Conservation (phyloP, 2,888 invertebrate species). For the Panopea generosa region DNA sequence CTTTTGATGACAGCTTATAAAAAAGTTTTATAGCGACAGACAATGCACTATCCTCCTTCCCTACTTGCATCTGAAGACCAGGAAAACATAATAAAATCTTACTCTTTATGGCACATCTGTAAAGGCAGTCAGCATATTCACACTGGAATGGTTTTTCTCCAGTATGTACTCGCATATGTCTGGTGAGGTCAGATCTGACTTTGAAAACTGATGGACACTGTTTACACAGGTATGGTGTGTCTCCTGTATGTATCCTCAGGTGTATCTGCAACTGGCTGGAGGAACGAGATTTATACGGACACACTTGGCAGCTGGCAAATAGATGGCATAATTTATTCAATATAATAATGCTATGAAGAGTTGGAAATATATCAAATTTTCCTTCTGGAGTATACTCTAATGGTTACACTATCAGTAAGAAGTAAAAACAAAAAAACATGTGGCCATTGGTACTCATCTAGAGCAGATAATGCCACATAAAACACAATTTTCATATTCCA, state of each 20-base stretch:
- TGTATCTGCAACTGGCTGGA: conserved; percentile 86
- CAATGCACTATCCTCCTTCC: too few species aligned
- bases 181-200: conserved; percentile 86
- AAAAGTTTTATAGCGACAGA: too few species aligned
- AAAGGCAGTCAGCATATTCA: conserved; percentile 79
- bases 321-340: too few species aligned
- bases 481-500: too few species aligned
- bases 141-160: conserved; percentile 85
- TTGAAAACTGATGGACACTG: conserved; percentile 85
- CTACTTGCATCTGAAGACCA: conserved; percentile 81
- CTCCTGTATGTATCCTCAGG: conserved; percentile 86
- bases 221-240: conserved; percentile 81
- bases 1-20: too few species aligned
- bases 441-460: too few species aligned
- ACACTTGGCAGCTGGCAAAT: conserved; percentile 87
- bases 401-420: too few species aligned
- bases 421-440: too few species aligned
- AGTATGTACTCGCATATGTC: conserved; percentile 85
- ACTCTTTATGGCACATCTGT: conserved; percentile 84
- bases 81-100: conserved; percentile 24
- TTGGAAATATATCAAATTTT: too few species aligned
- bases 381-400: too few species aligned
- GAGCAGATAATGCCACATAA: too few species aligned
- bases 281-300: conserved; percentile 86
- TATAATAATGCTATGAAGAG: too few species aligned